Evolutionary conservation across 2,797 vertebrate genomes (phyloP), one percentile per base, ranked within the genome.

Genomic region (Enteromius treurensis): DNA sequence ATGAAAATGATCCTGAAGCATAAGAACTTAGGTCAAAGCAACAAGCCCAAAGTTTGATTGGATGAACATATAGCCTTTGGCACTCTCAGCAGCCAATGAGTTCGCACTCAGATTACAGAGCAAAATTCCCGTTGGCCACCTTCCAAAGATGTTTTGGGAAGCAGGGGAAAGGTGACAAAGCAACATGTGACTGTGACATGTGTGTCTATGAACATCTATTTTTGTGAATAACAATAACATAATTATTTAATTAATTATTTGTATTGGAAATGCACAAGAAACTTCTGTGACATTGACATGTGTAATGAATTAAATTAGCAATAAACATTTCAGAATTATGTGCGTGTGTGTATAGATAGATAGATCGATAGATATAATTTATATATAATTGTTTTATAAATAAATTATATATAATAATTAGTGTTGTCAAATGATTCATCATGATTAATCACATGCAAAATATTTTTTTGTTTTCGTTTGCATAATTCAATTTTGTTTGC

Each of bases 141-240:
- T 15, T 67, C n/a, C 77, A 76, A 29, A 47, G 42, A 23, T 15
- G 67, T 45, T 58, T 79, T 62, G 69, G 6, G 75, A 81, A 85
- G 34, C 64, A 34, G 65, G 37, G 32, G 34, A 85, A 81, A 82
- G 64, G 42, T 79, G 67, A 75, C 17, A 15, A n/a, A 58, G 34
- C 71, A 74, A 79, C 68, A 34, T 9, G n/a, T 80, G 64, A 53
- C 55, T 60, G 80, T 10, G 17, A n/a, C 21, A 42, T 19, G 19
- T 68, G 69, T 53, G 40, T 74, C 34, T 34, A n/a, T 1, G 53
- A 71, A 81, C 51, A 71, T 71, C 51, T 45, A 45, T 58, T 29
- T 80, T 71, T 71, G 49, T 69, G 1, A 23, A 42, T 55, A 34
- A 60, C 67, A 40, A 65, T n/a, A 45, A 42, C 37, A 68, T 11